A percentile compares a stretch with the other conserved stretches of the same genome.
These are phyloP conservation scores for Amniataba percoides DNA, from an alignment of 2,797 vertebrate genomes.

Conservation along the genomic window DNA sequence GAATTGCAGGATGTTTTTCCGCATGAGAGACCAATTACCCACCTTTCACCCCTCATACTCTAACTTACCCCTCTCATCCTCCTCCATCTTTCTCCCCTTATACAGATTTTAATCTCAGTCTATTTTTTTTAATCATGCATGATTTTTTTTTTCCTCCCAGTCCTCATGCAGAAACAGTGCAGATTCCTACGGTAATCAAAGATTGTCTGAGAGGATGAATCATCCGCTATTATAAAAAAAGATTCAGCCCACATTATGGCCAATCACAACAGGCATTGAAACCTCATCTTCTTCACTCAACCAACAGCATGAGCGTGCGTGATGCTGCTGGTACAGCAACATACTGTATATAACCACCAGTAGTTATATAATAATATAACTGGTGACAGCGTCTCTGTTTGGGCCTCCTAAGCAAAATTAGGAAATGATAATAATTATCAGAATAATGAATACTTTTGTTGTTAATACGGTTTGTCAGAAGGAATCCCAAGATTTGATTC, in stretches of 20 bases:
- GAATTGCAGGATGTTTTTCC: constrained; percentile 50
- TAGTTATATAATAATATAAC: too few species aligned
- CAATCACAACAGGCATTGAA: constrained; percentile 1
- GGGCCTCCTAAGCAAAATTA: neutral
- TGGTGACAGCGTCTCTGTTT: neutral
- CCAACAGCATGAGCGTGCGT: neutral
- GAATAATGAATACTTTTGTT: neutral
- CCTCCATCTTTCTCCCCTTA: neutral
- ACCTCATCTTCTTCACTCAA: constrained; percentile 1
- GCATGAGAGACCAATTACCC: constrained; percentile 48
- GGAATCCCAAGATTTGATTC: neutral
- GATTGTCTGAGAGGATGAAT: constrained; percentile 18
- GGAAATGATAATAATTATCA: neutral
- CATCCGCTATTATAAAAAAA: constrained; percentile 9
- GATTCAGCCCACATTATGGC: neutral
- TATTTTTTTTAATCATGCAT: neutral
- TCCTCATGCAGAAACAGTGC: neutral
- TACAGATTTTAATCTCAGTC: neutral
- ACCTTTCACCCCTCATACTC: constrained; percentile 23
- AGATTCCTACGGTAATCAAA: constrained; percentile 1
- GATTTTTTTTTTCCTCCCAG: neutral
- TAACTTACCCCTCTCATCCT: neutral
- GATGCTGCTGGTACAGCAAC: neutral
- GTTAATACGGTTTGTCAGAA: neutral
- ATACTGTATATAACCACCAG: too few species aligned